Evolutionary conservation across 92 coral and sea anemone species (phyloP).

Genomic region (Palythoa caribaeorum): DNA sequence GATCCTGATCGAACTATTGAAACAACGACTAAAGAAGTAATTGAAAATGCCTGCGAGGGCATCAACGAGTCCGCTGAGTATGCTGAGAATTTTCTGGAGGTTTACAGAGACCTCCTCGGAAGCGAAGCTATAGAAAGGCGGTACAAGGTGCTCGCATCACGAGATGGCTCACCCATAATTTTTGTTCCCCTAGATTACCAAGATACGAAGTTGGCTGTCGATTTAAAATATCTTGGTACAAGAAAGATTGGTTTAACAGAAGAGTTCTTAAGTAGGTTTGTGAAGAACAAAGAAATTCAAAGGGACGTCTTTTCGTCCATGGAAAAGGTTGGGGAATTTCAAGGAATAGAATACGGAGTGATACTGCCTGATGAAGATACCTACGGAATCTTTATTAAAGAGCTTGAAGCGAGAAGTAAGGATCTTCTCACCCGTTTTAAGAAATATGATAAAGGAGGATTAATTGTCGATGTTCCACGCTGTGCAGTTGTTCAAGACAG

Average conservation of each 20-base stretch:
- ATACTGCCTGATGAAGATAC: constrained; percentile 42
- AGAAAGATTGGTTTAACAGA: not conserved
- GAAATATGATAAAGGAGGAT: not conserved
- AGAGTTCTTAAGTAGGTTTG: constrained; percentile 36
- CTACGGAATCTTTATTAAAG: not conserved
- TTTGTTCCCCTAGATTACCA: constrained; percentile 46
- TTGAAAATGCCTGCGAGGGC: constrained; percentile 13
- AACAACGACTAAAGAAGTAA: not conserved
- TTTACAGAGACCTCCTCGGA: constrained; percentile 28
- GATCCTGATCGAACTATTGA: not conserved
- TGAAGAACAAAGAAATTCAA: not conserved
- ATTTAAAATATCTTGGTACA: constrained; percentile 31
- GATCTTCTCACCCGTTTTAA: not conserved
- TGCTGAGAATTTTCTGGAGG: not conserved
- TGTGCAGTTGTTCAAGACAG: constrained; percentile 9
- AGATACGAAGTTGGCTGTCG: constrained; percentile 36
- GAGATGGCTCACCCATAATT: constrained; percentile 29
- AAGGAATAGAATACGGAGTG: constrained; percentile 48
- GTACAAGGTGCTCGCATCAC: constrained; percentile 33
- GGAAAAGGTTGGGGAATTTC: constrained; percentile 21
- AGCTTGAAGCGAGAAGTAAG: not conserved
- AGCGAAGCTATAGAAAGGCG: constrained; percentile 9
- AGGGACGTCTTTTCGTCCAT: constrained; percentile 12
- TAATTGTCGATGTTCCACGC: not conserved
- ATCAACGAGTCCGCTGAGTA: constrained; percentile 21